A percentile compares a stretch with the other conserved stretches of the same genome.
Evolutionary conservation across 1,140 invertebrate genomes (phyloP).

Genomic region (Cherax quadricarinatus): DNA sequence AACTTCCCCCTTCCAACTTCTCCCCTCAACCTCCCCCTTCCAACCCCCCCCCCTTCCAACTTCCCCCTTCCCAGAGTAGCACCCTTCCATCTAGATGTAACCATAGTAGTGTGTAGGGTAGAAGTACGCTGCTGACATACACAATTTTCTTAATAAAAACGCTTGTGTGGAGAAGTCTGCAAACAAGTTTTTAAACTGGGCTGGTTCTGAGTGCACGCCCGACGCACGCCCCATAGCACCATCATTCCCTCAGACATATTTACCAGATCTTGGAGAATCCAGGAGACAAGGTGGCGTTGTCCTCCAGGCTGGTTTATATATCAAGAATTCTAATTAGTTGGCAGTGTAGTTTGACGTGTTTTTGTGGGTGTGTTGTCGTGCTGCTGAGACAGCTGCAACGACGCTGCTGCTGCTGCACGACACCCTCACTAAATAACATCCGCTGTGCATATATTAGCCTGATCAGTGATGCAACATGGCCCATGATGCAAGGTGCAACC

Average conservation of each 20-base stretch:
- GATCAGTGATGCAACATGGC: background rate
- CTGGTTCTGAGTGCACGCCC: too few relatives aligned
- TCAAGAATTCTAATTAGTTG: constrained; percentile 68
- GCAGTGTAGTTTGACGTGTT: constrained; percentile 54
- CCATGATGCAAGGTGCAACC: constrained; percentile 32
- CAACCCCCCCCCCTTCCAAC: too few relatives aligned
- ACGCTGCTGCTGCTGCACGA: constrained; percentile 50
- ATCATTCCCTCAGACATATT: constrained; percentile 36
- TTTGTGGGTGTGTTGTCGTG: constrained; percentile 33
- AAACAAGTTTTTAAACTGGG: too few relatives aligned
- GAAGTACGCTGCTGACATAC: too few relatives aligned
- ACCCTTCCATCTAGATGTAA: too few relatives aligned
- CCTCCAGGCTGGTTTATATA: constrained; percentile 59
- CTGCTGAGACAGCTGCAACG: constrained; percentile 56
- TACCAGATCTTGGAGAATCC: constrained; percentile 9
- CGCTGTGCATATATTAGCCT: constrained; percentile 53
- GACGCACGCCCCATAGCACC: constrained; percentile 28
- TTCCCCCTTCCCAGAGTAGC: background rate
- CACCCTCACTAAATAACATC: constrained; percentile 35
- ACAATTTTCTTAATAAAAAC: too few relatives aligned
- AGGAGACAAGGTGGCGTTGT: constrained; percentile 29
- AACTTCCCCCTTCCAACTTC: too few relatives aligned
- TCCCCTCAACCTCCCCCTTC: too few relatives aligned
- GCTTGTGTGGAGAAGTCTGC: too few relatives aligned
- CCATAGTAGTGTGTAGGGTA: too few relatives aligned